phyloP scores from a whole-genome alignment of 2,797 vertebrate species.

The Clarias fuscus region DNA sequence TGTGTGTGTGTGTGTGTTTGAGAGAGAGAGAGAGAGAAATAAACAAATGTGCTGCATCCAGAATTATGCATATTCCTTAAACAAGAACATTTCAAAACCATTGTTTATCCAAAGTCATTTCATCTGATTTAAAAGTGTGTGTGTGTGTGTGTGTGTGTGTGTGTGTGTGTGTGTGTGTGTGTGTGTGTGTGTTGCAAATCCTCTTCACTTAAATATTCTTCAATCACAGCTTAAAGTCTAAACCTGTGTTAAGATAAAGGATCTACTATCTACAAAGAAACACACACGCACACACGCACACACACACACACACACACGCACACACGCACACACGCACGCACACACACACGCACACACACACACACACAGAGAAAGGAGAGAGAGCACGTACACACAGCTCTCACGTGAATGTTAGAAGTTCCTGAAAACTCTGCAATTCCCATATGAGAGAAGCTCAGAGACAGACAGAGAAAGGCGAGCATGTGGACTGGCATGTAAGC shows the following conservation, averaged over 20 bases:
- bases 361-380: neutral
- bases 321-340: neutral
- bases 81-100: neutral
- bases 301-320: neutral
- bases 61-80: neutral
- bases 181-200: conserved; percentile 20
- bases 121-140: neutral
- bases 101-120: neutral
- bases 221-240: conserved; percentile 20
- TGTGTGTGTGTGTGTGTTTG: neutral
- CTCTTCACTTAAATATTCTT: conserved; percentile 8
- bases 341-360: neutral
- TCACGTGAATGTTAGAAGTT: neutral
- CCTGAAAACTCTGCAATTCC: neutral
- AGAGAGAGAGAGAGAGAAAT: neutral
- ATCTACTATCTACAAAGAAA: conserved; percentile 11
- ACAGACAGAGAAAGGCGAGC: neutral
- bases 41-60: neutral
- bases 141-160: neutral
- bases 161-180: neutral
- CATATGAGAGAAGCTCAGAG: neutral
- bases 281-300: neutral
- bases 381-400: neutral
- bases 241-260: conserved; percentile 25
- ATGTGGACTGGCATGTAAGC: neutral